Evolutionary conservation across 1,140 invertebrate genomes (phyloP).

Genomic region (Hestina assimilis): DNA sequence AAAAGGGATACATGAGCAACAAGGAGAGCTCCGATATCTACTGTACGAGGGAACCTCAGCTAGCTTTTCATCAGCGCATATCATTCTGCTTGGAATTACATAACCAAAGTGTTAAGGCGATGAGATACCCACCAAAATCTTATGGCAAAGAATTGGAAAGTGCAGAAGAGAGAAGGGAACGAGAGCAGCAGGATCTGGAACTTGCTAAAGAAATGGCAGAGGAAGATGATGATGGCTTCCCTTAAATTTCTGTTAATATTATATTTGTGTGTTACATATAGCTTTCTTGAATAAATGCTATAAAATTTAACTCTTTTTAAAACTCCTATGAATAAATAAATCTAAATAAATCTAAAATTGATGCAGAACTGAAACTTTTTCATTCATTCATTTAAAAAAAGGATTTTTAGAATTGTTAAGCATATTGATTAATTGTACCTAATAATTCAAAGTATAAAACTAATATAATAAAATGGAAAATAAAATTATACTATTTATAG

Average conservation of each 20-base stretch:
- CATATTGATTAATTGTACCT: no score
- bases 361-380: no score
- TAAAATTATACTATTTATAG: no score
- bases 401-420: no score
- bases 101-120: conserved; percentile 98
- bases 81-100: conserved; percentile 98
- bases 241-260: conserved; percentile 45
- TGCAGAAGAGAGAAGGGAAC: conserved; percentile 96
- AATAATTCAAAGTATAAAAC: no score
- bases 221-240: conserved; percentile 96
- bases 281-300: conserved; percentile 31
- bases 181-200: conserved; percentile 98
- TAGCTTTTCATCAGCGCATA: conserved; percentile 98
- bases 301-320: conserved; percentile 16
- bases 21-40: conserved; percentile 99
- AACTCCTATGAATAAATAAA: background rate
- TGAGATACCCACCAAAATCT: conserved; percentile 99
- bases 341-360: no score
- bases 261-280: conserved; percentile 30
- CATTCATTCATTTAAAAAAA: no score
- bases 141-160: conserved; percentile 99
- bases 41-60: conserved; percentile 96
- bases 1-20: conserved; percentile 97
- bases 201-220: conserved; percentile 99
- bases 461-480: no score